Evolutionary conservation across 2,888 invertebrate genomes (phyloP).

Genomic region (Pachliopta kotzebuea): DNA sequence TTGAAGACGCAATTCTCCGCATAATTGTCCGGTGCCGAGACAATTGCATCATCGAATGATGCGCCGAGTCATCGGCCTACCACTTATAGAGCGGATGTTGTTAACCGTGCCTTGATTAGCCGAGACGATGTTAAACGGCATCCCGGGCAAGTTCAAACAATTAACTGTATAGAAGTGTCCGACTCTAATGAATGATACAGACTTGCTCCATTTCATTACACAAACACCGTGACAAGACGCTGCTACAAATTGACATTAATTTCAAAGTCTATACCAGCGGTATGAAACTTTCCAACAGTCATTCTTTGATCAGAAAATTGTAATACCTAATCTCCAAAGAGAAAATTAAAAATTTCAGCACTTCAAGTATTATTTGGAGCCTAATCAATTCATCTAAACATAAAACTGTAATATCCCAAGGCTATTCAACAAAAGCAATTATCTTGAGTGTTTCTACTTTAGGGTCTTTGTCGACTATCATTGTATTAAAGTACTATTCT

Average conservation of each 20-base stretch:
- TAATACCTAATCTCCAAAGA: neutral
- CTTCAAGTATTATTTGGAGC: conserved; percentile 27
- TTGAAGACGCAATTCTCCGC: conserved; percentile 56
- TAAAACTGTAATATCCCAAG: conserved; percentile 49
- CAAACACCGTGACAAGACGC: conserved; percentile 75
- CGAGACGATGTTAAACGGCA: conserved; percentile 75
- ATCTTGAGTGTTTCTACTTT: conserved; percentile 41
- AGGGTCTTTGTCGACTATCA: conserved; percentile 42
- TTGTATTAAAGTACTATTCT: conserved; percentile 32
- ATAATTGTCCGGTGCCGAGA: conserved; percentile 51
- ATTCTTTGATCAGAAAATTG: neutral
- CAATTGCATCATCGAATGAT: conserved; percentile 71
- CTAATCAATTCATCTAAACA: conserved; percentile 56
- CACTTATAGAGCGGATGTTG: conserved; percentile 75
- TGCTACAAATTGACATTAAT: conserved; percentile 78
- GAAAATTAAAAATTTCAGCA: conserved; percentile 7
- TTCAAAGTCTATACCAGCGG: conserved; percentile 42
- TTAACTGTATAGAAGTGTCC: conserved; percentile 79
- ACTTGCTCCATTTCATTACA: conserved; percentile 73
- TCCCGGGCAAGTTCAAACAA: conserved; percentile 77
- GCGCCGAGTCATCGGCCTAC: conserved; percentile 71
- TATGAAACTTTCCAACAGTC: conserved; percentile 10
- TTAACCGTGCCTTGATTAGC: conserved; percentile 77
- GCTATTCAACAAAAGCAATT: conserved; percentile 55
- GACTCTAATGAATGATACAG: conserved; percentile 77